phyloP scores from a whole-genome alignment of 2,113 vertebrate genomes.

The Onychorhynchus coronatus region DNA sequence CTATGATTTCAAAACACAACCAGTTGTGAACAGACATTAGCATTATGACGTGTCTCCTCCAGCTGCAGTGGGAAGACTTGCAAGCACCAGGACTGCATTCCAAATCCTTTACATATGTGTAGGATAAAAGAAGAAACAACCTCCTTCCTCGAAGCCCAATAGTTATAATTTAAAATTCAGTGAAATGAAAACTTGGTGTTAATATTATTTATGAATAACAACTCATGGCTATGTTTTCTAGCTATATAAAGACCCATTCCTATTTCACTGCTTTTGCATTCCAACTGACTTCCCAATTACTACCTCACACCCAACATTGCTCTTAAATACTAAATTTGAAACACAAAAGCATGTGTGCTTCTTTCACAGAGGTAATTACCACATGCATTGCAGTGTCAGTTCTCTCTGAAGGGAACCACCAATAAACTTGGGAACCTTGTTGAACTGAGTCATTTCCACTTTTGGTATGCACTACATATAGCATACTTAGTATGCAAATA shows the following conservation, averaged over 20 bases:
- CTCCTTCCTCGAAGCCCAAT: not conserved
- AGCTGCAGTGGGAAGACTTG: not conserved
- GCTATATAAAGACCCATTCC: not conserved
- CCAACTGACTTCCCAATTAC: not conserved
- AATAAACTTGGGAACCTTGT: not conserved
- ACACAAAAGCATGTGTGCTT: not conserved
- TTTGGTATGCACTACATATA: not conserved
- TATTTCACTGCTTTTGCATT: not conserved
- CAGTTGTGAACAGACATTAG: not conserved
- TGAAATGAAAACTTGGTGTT: not conserved
- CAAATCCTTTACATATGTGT: not conserved
- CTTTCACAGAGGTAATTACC: not conserved
- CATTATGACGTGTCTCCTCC: fast-evolving
- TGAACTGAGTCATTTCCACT: not conserved
- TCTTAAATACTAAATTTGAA: not conserved
- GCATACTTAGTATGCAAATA: too few relatives aligned
- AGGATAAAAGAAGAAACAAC: not conserved
- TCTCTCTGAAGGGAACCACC: not conserved
- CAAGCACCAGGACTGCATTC: not conserved
- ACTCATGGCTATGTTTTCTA: not conserved
- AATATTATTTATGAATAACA: not conserved
- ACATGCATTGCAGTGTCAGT: not conserved
- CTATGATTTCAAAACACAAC: not conserved
- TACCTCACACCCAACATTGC: not conserved
- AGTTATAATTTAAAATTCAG: not conserved